Conservation (phyloP, 2,797 vertebrate genomes). For the Agapornis canus region DNA sequence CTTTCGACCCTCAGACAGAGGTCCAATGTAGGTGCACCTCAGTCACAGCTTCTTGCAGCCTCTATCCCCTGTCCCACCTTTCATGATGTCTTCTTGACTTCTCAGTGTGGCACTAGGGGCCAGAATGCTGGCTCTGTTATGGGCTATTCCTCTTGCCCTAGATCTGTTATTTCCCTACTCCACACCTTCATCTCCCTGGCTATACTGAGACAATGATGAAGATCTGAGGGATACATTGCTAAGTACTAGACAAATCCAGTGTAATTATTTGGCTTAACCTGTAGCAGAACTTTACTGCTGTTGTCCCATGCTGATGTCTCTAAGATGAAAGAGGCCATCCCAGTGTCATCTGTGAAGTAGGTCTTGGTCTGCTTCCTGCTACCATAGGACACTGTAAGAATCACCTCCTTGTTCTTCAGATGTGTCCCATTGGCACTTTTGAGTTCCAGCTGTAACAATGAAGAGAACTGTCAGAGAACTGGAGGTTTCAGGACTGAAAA, state of each 20-base stretch:
- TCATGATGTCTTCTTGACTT: background rate
- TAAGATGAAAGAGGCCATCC: constrained; percentile 24
- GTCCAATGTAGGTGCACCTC: background rate
- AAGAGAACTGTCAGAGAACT: background rate
- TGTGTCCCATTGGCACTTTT: constrained; percentile 33
- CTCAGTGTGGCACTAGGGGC: background rate
- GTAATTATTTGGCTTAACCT: background rate
- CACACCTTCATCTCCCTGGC: background rate
- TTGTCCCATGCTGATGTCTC: constrained; percentile 41
- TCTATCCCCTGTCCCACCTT: background rate
- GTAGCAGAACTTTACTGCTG: constrained; percentile 22
- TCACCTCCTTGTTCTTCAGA: constrained; percentile 42
- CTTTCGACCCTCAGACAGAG: background rate
- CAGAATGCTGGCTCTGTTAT: background rate
- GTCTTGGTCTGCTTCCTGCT: constrained; percentile 18
- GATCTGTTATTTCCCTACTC: background rate
- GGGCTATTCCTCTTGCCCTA: background rate
- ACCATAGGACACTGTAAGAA: constrained; percentile 30
- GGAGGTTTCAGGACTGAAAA: background rate
- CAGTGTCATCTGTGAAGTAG: constrained; percentile 15
- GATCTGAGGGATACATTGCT: background rate
- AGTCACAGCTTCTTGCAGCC: background rate
- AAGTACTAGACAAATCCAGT: background rate
- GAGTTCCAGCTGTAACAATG: constrained; percentile 15
- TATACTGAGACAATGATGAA: background rate